phyloP scores from a whole-genome alignment of 2,888 invertebrate species.

The Polydrusus pterygomalis region DNA sequence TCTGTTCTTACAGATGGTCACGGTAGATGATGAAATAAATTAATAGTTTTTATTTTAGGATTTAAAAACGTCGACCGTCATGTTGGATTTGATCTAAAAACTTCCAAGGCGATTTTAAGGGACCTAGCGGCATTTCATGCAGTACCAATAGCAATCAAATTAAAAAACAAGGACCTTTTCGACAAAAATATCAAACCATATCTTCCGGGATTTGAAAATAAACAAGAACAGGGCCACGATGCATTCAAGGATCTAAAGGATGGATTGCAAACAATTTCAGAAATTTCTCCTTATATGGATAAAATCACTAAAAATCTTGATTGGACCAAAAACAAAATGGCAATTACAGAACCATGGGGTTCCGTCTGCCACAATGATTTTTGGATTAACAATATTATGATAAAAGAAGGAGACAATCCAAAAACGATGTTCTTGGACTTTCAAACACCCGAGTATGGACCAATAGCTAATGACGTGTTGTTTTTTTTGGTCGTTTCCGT shows the following conservation, averaged over 20 bases:
- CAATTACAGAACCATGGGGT: constrained; percentile 43
- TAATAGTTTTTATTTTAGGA: constrained; percentile 47
- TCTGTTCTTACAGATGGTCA: no score
- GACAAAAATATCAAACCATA: constrained; percentile 47
- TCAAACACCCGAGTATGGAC: constrained; percentile 27
- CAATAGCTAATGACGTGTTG: constrained; percentile 27
- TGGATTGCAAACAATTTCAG: constrained; percentile 8
- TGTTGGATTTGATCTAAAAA: constrained; percentile 39
- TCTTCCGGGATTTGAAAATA: constrained; percentile 26
- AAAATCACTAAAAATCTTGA: not conserved
- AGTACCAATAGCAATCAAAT: constrained; percentile 47
- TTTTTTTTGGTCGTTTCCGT: constrained; percentile 29
- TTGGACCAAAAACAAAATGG: not conserved
- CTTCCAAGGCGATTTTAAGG: constrained; percentile 36
- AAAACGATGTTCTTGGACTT: constrained; percentile 45
- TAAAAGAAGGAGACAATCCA: constrained; percentile 27
- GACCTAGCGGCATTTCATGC: constrained; percentile 51
- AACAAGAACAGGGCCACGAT: not conserved
- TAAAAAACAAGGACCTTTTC: constrained; percentile 41
- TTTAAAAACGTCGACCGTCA: constrained; percentile 49
- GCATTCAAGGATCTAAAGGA: constrained; percentile 1
- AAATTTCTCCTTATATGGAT: constrained; percentile 24
- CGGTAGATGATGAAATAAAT: no score
- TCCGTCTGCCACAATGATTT: constrained; percentile 45
- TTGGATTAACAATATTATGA: constrained; percentile 55